Base-by-base conservation (phyloP, 2,888 invertebrate genomes). In the Antheraea assamensis region DNA sequence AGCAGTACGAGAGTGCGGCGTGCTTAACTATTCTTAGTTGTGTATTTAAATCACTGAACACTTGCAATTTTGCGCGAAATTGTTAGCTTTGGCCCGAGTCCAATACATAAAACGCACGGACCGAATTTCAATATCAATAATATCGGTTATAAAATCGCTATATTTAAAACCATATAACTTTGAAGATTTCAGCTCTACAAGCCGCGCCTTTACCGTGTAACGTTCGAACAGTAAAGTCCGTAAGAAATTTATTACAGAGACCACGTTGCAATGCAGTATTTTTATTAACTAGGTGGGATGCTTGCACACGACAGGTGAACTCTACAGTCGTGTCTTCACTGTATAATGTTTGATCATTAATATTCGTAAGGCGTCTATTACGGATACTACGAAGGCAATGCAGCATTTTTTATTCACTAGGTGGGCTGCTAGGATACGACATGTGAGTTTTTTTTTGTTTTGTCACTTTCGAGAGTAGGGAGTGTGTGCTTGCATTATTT, bases 1-100 rank as follows among this genome's bases (percentile, higher is more conserved):
- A 68, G 10, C n/a, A 35, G 68, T 35, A 35, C n/a, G 35, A 35
- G 35, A n/a, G 68, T 15, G 35, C 21, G n/a, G 35, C 21, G 68
- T 68, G 5, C 31, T 68, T 68, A 35, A 35, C 61, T 52, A 71
- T 73, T 66, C 49, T 61, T 66, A 71, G 73, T 73, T 27, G 30
- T 73, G 73, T 49, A 72, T 74, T 71, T 71, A 66, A 75, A 76
- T 75, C 74, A 66, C 70, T 76, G 76, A 74, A 8, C 70, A 77
- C 74, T 79, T 79, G 79, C 78, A 81, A 79, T 82, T 83, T 82
- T 78, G 77, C 76, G 76, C 79, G 74, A 83, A 82, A 81, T 79
- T 82, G 81, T 75, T 74, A 76, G 71, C 71, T 70, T 73, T 76
- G 76, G 76, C 73, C 19, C n/a, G 21, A 68, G 31, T 73, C 76